phyloP scores from a whole-genome alignment of 2,113 vertebrate genomes.

The Microcebus murinus region DNA sequence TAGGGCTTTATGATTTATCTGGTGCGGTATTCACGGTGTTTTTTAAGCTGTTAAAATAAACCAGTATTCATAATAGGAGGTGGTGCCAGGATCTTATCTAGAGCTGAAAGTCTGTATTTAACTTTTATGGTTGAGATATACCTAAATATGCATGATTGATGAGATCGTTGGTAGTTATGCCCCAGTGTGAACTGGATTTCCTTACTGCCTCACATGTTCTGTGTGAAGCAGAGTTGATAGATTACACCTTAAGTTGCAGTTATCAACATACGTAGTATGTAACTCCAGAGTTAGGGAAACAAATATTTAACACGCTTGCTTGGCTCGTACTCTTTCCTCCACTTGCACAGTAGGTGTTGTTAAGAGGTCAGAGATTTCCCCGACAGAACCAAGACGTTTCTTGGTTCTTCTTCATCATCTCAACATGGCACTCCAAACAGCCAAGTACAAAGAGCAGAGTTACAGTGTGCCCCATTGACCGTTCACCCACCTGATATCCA shows the following conservation, averaged over 20 bases:
- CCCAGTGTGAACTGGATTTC: neutral
- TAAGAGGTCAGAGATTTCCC: neutral
- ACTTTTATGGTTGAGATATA: neutral
- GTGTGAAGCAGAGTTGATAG: neutral
- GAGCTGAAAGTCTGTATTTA: neutral
- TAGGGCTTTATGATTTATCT: neutral
- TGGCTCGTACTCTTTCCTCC: neutral
- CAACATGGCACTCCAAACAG: neutral
- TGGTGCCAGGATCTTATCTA: neutral
- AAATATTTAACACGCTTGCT: neutral
- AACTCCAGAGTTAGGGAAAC: neutral
- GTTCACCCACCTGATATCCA: neutral
- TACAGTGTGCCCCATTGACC: neutral
- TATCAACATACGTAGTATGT: neutral
- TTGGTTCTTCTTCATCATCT: neutral
- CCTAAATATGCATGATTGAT: neutral
- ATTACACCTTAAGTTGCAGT: neutral
- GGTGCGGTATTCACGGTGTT: neutral
- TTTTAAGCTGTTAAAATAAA: constrained; percentile 2
- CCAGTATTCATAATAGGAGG: neutral
- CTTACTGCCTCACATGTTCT: neutral
- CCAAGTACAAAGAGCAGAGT: neutral
- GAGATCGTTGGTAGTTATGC: neutral
- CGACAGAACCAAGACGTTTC: neutral
- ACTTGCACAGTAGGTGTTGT: neutral